phyloP scores from a whole-genome alignment of 2,113 vertebrate genomes.

The Leptodactylus fuscus region DNA sequence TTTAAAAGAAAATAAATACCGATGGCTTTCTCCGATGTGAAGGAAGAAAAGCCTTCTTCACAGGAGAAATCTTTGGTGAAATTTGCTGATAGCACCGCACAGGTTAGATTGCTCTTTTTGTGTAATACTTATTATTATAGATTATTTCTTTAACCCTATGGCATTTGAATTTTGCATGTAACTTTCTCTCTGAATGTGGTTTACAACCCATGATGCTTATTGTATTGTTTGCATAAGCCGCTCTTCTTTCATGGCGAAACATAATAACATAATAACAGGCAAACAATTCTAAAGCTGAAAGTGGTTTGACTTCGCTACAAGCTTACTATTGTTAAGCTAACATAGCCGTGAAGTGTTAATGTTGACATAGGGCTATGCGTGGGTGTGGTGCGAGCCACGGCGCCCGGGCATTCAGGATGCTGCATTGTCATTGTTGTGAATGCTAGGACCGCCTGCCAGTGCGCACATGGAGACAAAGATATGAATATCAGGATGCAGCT shows the following conservation, averaged over 20 bases:
- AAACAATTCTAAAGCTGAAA: not conserved
- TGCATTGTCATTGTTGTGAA: not conserved
- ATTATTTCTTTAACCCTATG: too few relatives aligned
- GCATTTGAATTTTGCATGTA: not conserved
- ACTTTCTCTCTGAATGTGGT: not conserved
- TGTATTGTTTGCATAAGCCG: not conserved
- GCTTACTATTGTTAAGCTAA: not conserved
- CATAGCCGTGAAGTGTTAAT: not conserved
- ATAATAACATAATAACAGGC: not conserved
- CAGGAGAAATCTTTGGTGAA: too few relatives aligned
- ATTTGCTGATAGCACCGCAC: too few relatives aligned
- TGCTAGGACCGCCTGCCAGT: conserved; percentile 21
- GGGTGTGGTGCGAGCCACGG: conserved; percentile 7
- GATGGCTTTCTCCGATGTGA: too few relatives aligned
- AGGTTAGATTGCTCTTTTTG: too few relatives aligned
- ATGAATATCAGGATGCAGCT: conserved; percentile 52
- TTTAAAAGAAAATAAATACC: too few relatives aligned
- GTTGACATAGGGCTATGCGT: not conserved
- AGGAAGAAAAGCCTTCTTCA: too few relatives aligned
- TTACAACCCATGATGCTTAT: not conserved
- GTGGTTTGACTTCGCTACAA: not conserved
- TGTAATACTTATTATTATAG: too few relatives aligned
- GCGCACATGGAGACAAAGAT: conserved; percentile 21
- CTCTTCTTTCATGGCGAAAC: not conserved
- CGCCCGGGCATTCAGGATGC: not conserved